Conservation (phyloP, 2,113 vertebrate genomes). For the Xenopus tropicalis region DNA sequence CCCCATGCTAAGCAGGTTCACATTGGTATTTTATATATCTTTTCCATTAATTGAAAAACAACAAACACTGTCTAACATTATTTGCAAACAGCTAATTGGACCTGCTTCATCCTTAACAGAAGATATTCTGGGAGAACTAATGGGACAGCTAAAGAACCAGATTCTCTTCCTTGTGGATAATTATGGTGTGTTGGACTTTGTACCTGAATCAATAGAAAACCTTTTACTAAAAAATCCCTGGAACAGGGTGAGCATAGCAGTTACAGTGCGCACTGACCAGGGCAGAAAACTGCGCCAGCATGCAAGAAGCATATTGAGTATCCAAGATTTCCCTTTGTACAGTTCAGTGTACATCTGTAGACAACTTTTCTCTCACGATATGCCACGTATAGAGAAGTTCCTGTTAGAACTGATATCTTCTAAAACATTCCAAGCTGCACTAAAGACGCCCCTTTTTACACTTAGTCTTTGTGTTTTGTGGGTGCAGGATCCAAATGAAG, state of each 20-base stretch:
- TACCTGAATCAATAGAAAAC: slow-evolving; percentile 25
- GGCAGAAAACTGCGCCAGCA: slow-evolving; percentile 34
- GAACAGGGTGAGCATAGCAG: slow-evolving; percentile 44
- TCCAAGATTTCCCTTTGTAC: slow-evolving; percentile 46
- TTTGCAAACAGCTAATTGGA: slow-evolving; percentile 43
- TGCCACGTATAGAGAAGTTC: slow-evolving; percentile 8
- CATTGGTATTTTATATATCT: slow-evolving; percentile 55
- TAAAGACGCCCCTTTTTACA: slow-evolving; percentile 39
- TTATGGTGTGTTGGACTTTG: slow-evolving; percentile 32
- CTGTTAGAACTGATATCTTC: neutral
- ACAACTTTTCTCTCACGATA: slow-evolving; percentile 38
- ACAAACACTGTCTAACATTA: slow-evolving; percentile 39
- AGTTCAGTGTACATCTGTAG: slow-evolving; percentile 44
- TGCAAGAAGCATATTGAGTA: slow-evolving; percentile 38
- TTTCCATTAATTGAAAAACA: slow-evolving; percentile 6
- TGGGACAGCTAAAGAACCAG: slow-evolving; percentile 42
- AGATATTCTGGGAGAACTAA: slow-evolving; percentile 19
- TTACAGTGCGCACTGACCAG: slow-evolving; percentile 39
- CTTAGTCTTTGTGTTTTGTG: slow-evolving; percentile 5
- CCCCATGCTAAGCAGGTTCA: slow-evolving; percentile 50
- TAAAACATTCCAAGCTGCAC: slow-evolving; percentile 5
- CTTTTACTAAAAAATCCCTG: slow-evolving; percentile 48
- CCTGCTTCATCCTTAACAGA: slow-evolving; percentile 30
- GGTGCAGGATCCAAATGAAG: slow-evolving; percentile 25
- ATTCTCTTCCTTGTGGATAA: slow-evolving; percentile 54